phyloP scores from a whole-genome alignment of 2,797 vertebrate genomes.

The Semotilus atromaculatus region DNA sequence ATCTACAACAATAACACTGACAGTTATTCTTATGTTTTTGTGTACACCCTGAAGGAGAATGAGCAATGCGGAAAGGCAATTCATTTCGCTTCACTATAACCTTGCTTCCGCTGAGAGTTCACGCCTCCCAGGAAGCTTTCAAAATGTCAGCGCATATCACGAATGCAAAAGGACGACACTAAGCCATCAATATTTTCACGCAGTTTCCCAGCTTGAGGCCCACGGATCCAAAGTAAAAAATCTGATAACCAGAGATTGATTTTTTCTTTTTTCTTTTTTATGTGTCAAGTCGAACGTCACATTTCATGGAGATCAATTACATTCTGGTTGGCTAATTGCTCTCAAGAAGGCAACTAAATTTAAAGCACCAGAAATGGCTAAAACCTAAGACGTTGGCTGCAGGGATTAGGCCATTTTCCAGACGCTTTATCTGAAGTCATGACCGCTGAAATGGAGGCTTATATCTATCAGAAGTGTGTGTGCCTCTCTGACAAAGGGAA shows the following conservation, averaged over 20 bases:
- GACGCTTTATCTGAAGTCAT: not conserved
- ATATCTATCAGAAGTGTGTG: constrained; percentile 31
- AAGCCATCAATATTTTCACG: constrained; percentile 30
- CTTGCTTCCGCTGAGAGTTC: constrained; percentile 20
- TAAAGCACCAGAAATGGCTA: not conserved
- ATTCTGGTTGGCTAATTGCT: not conserved
- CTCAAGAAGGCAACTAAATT: not conserved
- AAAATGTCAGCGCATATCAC: constrained; percentile 36
- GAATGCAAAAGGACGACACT: constrained; percentile 24
- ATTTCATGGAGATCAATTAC: not conserved
- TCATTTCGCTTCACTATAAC: constrained; percentile 35
- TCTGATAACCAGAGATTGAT: constrained; percentile 16
- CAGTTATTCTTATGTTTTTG: constrained; percentile 11
- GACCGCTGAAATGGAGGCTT: not conserved
- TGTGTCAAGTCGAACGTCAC: not conserved
- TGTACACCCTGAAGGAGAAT: not conserved
- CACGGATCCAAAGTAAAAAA: not conserved
- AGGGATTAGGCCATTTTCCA: constrained; percentile 15
- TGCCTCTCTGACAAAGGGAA: constrained; percentile 20
- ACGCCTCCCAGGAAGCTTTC: constrained; percentile 23
- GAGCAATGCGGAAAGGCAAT: constrained; percentile 17
- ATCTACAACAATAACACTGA: constrained; percentile 4
- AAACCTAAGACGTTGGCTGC: not conserved
- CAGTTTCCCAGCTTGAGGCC: not conserved
- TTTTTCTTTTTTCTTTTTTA: not conserved